Percentiles rank a stretch among this genome's conserved stretches.
Conservation (phyloP, 2,113 vertebrate species). For the Urocitellus parryii region DNA sequence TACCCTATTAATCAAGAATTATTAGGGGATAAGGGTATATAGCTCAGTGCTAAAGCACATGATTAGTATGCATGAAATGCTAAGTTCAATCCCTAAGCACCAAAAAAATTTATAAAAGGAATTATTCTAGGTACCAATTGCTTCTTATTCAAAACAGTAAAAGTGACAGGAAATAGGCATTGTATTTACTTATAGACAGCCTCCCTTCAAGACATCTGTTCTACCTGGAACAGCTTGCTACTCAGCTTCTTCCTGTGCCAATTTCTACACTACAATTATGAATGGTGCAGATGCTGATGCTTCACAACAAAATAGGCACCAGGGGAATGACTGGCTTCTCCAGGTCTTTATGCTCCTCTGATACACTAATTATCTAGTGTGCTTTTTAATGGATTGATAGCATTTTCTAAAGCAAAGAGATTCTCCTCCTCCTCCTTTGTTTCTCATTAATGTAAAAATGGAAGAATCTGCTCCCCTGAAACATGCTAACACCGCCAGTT, state of each 20-base stretch:
- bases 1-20: conserved; percentile 42
- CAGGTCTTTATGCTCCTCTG: conserved; percentile 32
- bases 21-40: neutral
- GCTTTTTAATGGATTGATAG: conserved; percentile 61
- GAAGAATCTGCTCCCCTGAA: conserved; percentile 50
- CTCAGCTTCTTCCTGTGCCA: conserved; percentile 64
- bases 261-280: conserved; percentile 56
- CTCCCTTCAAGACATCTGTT: conserved; percentile 76
- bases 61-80: neutral
- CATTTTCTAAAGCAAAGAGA: conserved; percentile 54
- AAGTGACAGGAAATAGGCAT: conserved; percentile 64
- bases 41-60: neutral
- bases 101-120: neutral
- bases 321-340: conserved; percentile 61
- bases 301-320: conserved; percentile 57
- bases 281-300: conserved; percentile 56
- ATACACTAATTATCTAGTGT: conserved; percentile 53
- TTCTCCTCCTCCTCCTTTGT: conserved; percentile 42
- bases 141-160: conserved; percentile 42
- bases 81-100: neutral
- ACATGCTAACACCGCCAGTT: conserved; percentile 51
- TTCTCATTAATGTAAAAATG: conserved; percentile 51
- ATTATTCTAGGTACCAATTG: neutral
- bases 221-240: conserved; percentile 68
- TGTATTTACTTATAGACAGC: conserved; percentile 52